Conservation (phyloP, 1,140 invertebrate genomes). For the Cyclina sinensis region DNA sequence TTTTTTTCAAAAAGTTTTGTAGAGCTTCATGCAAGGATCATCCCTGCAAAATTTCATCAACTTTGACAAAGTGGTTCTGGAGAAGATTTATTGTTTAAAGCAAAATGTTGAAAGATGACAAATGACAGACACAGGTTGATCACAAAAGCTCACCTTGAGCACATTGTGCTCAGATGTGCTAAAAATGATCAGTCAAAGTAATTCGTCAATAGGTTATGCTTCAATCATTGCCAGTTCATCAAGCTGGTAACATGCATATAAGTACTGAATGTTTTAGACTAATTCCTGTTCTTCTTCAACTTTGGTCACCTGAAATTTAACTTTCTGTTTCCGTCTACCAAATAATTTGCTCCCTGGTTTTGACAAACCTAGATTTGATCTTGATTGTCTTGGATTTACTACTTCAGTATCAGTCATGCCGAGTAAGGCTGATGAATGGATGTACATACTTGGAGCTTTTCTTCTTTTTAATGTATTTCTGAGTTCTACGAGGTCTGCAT, state of each 20-base stretch:
- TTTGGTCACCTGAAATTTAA: conserved; percentile 45
- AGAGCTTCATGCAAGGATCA: too few relatives aligned
- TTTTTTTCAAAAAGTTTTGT: too few relatives aligned
- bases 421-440: background rate
- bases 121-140: background rate
- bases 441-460: conserved; percentile 18
- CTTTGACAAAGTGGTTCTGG: too few relatives aligned
- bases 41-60: too few relatives aligned
- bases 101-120: background rate
- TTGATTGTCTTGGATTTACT: background rate
- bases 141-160: too few relatives aligned
- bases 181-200: too few relatives aligned
- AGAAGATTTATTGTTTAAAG: too few relatives aligned
- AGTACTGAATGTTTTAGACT: background rate
- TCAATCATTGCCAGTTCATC: too few relatives aligned
- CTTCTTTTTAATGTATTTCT: background rate
- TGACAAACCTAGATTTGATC: background rate
- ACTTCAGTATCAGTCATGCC: background rate
- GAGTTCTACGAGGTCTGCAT: background rate
- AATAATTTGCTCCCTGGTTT: background rate
- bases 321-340: conserved; percentile 27
- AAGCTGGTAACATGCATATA: background rate
- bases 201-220: too few relatives aligned
- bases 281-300: conserved; percentile 49
- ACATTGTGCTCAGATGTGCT: too few relatives aligned